These are phyloP conservation scores for Murina feae DNA, from an alignment of 2,113 vertebrate genomes.

Conservation along the genomic window DNA sequence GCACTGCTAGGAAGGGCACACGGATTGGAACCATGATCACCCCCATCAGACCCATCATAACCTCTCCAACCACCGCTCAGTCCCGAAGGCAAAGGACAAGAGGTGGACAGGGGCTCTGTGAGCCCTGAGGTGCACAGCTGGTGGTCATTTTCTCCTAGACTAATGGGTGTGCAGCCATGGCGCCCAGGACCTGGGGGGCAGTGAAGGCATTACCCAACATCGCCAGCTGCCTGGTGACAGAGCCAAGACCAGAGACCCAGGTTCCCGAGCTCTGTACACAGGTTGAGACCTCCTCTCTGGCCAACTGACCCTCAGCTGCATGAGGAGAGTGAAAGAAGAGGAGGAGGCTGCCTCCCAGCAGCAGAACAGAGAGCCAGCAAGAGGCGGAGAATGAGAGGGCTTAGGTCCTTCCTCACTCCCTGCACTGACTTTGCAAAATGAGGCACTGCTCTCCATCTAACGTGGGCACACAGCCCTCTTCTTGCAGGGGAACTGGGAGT, in stretches of 20 bases:
- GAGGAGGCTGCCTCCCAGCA: background rate
- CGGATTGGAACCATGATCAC: background rate
- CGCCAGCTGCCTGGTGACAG: background rate
- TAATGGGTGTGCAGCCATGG: background rate
- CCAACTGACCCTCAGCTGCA: background rate
- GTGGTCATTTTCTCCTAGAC: background rate
- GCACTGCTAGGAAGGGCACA: background rate
- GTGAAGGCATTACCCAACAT: background rate
- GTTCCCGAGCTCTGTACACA: background rate
- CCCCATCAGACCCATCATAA: background rate
- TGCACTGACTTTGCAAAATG: background rate
- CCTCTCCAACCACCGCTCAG: background rate
- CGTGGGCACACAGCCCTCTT: background rate
- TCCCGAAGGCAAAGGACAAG: background rate
- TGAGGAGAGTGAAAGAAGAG: background rate
- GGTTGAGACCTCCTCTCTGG: background rate
- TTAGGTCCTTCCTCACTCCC: rapidly evolving
- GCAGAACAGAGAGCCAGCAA: background rate
- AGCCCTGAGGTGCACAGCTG: background rate
- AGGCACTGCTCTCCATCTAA: background rate
- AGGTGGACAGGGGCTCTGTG: background rate
- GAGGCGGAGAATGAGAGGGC: background rate
- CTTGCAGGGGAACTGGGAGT: background rate
- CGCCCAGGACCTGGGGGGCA: background rate
- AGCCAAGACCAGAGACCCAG: background rate